Evolutionary conservation across 2,113 vertebrate species (phyloP).

Genomic region (Smithornis capensis): DNA sequence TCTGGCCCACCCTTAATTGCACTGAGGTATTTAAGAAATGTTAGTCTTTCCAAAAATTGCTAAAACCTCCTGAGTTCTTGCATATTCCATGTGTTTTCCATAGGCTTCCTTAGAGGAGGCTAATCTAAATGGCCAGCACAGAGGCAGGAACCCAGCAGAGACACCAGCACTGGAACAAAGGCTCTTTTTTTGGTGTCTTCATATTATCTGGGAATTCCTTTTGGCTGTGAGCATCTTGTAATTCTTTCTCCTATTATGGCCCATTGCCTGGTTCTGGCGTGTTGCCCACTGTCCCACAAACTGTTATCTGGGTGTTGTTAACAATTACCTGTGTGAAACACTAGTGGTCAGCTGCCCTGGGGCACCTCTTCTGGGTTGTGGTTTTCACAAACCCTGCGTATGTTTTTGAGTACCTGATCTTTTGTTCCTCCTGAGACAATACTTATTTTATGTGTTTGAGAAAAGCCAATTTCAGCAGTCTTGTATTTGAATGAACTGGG

Average conservation of each 20-base stretch:
- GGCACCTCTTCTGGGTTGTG: background rate
- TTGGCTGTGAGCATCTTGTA: background rate
- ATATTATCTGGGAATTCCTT: background rate
- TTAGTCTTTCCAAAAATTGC: background rate
- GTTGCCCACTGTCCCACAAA: background rate
- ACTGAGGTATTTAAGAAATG: background rate
- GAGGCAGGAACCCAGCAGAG: background rate
- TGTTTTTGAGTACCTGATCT: background rate
- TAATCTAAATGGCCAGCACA: background rate
- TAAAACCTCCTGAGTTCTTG: background rate
- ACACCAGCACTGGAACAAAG: background rate
- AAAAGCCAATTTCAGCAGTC: background rate
- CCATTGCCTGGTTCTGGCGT: background rate
- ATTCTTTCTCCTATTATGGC: rapidly evolving
- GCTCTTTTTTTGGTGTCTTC: background rate
- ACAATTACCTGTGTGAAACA: background rate
- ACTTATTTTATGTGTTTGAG: background rate
- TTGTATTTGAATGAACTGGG: background rate
- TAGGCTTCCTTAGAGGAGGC: background rate
- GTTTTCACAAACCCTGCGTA: background rate
- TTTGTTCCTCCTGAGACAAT: background rate
- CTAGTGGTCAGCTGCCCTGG: background rate
- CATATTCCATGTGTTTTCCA: background rate
- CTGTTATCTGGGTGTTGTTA: background rate
- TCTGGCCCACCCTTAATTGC: background rate